phyloP scores from a whole-genome alignment of 2,888 invertebrate genomes.

The Drosophila anceps region DNA sequence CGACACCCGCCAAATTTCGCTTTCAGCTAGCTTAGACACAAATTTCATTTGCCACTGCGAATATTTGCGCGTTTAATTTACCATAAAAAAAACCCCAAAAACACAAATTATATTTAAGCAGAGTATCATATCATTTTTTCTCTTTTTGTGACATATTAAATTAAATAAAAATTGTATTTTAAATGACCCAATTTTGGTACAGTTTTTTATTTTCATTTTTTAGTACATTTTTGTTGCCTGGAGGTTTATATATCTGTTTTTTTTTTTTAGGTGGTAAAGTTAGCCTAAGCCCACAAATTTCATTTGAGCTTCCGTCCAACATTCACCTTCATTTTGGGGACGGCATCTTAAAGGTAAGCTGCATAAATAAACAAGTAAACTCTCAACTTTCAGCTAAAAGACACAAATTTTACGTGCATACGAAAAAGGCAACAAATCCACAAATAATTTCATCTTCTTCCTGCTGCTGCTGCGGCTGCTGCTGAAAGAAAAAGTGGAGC shows the following conservation, averaged over 20 bases:
- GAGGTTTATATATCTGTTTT: no score
- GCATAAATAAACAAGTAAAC: constrained; percentile 38
- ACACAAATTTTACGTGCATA: constrained; percentile 24
- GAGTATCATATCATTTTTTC: background rate
- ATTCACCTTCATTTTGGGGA: constrained; percentile 25
- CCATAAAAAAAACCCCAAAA: constrained; percentile 27
- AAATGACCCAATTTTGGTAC: constrained; percentile 33
- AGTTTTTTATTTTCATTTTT: constrained; percentile 9
- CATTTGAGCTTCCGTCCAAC: constrained; percentile 14
- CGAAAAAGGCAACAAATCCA: constrained; percentile 55
- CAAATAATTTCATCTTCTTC: constrained; percentile 62
- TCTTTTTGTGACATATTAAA: constrained; percentile 6
- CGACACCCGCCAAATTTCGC: constrained; percentile 29
- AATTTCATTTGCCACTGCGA: constrained; percentile 35
- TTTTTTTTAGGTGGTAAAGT: constrained; percentile 9
- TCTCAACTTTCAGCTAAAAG: constrained; percentile 32
- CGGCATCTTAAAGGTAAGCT: constrained; percentile 28
- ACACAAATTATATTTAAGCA: constrained; percentile 15
- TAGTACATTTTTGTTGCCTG: no score
- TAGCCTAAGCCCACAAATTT: constrained; percentile 13
- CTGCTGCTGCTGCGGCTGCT: constrained; percentile 45
- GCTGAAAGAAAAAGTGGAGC: constrained; percentile 52
- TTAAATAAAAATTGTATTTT: constrained; percentile 20
- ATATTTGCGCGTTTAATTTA: constrained; percentile 46
- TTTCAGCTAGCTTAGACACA: constrained; percentile 18